Conservation (phyloP, 1,140 invertebrate species). For the Thaumetopoea pityocampa region DNA sequence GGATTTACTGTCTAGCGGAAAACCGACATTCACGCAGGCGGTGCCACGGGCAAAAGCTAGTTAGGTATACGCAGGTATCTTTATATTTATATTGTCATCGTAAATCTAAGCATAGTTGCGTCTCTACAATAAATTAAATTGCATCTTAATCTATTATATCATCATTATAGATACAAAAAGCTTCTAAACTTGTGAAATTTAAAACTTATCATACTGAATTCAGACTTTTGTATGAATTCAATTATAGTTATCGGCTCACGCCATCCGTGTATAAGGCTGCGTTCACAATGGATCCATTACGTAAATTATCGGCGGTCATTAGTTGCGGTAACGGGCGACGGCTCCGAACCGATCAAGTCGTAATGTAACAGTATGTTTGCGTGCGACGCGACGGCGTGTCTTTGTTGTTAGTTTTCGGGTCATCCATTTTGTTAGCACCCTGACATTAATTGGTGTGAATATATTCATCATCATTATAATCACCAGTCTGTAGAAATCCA, state of each 20-base stretch:
- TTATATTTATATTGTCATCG: too few species aligned
- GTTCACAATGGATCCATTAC: conserved; percentile 63
- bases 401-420: conserved; percentile 29
- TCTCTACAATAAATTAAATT: too few species aligned
- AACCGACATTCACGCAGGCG: too few species aligned
- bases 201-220: conserved; percentile 26
- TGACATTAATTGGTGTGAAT: conserved; percentile 18
- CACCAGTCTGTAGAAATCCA: too few species aligned
- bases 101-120: too few species aligned
- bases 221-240: conserved; percentile 33
- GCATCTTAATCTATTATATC: too few species aligned
- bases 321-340: conserved; percentile 10
- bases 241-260: conserved; percentile 39
- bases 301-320: conserved; percentile 52
- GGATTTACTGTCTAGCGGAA: too few species aligned
- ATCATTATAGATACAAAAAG: neutral
- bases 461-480: too few species aligned
- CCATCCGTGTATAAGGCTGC: conserved; percentile 50
- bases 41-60: too few species aligned
- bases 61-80: too few species aligned
- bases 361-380: conserved; percentile 62
- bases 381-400: conserved; percentile 30
- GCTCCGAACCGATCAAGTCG: conserved; percentile 17
- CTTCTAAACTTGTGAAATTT: conserved; percentile 5
- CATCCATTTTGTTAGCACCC: conserved; percentile 13